Conservation (phyloP, 2,113 vertebrate genomes). For the Copsychus sechellarum region DNA sequence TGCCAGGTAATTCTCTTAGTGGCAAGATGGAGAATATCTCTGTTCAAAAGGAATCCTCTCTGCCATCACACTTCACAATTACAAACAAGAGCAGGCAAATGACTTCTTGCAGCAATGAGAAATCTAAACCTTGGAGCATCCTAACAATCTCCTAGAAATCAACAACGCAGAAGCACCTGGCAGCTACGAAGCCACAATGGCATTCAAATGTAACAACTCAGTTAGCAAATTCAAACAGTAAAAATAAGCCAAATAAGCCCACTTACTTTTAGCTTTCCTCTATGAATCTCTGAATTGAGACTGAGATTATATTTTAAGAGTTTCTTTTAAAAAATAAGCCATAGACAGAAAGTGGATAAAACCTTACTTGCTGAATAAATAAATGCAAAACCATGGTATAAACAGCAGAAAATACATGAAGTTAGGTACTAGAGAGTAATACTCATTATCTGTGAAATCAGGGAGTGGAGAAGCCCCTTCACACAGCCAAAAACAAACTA, state of each 20-base stretch:
- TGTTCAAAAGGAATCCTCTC: background rate
- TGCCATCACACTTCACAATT: background rate
- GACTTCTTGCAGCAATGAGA: background rate
- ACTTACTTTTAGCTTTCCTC: background rate
- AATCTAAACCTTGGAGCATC: background rate
- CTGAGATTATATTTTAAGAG: background rate
- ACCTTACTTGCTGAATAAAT: background rate
- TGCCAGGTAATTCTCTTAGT: background rate
- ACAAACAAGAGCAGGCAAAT: background rate
- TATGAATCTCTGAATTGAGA: background rate
- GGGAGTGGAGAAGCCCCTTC: background rate
- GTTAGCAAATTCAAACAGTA: background rate
- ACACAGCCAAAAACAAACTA: background rate
- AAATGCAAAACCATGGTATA: background rate
- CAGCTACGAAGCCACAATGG: background rate
- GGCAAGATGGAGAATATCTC: background rate
- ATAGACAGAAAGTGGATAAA: background rate
- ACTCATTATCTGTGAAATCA: background rate
- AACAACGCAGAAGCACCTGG: background rate
- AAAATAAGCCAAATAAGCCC: background rate
- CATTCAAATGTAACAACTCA: background rate
- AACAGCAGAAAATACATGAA: background rate
- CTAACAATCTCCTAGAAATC: background rate
- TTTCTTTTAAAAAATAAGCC: background rate
- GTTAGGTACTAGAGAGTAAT: background rate